These are phyloP conservation scores for Yponomeuta malinellus DNA, from an alignment of 2,888 invertebrate species.

Conservation along the genomic window DNA sequence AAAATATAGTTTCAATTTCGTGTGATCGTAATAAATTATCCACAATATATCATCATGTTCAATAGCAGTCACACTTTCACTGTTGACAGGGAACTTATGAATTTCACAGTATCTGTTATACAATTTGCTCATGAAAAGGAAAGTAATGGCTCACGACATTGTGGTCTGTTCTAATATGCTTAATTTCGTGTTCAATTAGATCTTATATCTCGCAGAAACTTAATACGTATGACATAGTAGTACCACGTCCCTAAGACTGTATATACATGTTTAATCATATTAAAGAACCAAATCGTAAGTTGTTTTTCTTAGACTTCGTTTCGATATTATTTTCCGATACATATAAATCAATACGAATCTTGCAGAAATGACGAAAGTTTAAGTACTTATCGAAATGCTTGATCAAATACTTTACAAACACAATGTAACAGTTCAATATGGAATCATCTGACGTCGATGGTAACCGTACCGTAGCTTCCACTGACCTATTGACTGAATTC, in stretches of 20 bases:
- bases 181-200: not conserved
- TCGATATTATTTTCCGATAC: not conserved
- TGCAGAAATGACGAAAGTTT: not conserved
- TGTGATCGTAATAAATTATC: not conserved
- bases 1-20: not conserved
- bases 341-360: too few relatives aligned
- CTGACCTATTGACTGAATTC: constrained; percentile 55
- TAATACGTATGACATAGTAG: not conserved
- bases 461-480: constrained; percentile 19
- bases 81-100: constrained; percentile 1
- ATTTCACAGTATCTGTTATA: constrained; percentile 9
- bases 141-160: not conserved
- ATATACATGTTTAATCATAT: not conserved
- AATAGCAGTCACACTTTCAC: constrained; percentile 10
- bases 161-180: constrained; percentile 20
- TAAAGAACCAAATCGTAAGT: not conserved
- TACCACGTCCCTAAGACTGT: not conserved
- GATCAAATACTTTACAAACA: not conserved
- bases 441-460: not conserved
- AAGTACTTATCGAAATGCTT: not conserved
- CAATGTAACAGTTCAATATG: not conserved
- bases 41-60: not conserved
- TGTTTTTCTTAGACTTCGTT: not conserved
- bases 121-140: not conserved
- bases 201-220: not conserved